Evolutionary conservation across 1,140 invertebrate species (phyloP).

Genomic region (Drosophila nasuta): DNA sequence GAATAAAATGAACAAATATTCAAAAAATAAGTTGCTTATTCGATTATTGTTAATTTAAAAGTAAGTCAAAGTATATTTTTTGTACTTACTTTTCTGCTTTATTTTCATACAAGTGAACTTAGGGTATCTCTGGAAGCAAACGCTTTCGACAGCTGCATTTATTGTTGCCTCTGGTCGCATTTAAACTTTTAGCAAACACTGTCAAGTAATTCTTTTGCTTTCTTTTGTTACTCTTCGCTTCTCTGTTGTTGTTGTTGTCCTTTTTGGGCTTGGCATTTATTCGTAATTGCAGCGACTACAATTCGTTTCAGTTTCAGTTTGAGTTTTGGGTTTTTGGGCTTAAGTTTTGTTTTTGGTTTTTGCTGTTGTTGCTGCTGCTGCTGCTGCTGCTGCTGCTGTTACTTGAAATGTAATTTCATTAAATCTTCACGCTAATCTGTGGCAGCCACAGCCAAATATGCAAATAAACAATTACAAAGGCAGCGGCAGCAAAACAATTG

Average conservation of each 20-base stretch:
- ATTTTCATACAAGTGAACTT: too few relatives aligned
- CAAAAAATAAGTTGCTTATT: too few relatives aligned
- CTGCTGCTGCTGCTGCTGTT: constrained; percentile 5
- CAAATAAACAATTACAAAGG: constrained; percentile 74
- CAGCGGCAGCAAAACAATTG: not conserved
- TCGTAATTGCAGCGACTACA: constrained; percentile 56
- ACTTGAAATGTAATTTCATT: constrained; percentile 60
- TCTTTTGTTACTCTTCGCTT: not conserved
- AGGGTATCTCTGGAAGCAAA: not conserved
- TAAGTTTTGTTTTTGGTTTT: constrained; percentile 11
- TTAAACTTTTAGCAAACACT: constrained; percentile 53
- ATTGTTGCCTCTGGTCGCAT: not conserved
- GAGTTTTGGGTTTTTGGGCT: not conserved
- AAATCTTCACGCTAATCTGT: constrained; percentile 76
- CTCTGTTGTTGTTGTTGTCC: constrained; percentile 5
- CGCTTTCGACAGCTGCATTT: not conserved
- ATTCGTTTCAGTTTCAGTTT: constrained; percentile 10
- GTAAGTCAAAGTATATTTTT: too few relatives aligned
- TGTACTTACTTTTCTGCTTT: too few relatives aligned
- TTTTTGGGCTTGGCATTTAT: constrained; percentile 16
- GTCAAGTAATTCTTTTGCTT: constrained; percentile 16
- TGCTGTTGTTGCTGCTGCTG: constrained; percentile 2
- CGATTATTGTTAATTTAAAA: too few relatives aligned
- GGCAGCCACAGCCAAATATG: constrained; percentile 68
- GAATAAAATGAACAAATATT: too few relatives aligned